Evolutionary conservation across 2,888 invertebrate genomes (phyloP).

Genomic region (Nasonovia ribisnigri): DNA sequence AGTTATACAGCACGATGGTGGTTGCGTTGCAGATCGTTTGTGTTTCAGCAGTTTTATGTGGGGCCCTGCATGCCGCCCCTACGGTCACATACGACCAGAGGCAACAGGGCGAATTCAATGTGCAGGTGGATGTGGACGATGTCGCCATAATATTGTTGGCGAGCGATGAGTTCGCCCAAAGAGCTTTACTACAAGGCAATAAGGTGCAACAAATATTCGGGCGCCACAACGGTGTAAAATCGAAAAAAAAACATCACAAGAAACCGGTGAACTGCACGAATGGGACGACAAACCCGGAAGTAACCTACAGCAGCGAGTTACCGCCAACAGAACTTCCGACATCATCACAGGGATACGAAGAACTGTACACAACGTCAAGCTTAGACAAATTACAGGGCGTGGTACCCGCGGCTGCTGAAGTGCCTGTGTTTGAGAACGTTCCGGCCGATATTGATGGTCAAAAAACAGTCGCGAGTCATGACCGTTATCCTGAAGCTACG

Average conservation of each 20-base stretch:
- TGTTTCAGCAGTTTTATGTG: constrained; percentile 4
- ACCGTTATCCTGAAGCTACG: background rate
- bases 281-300: background rate
- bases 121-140: constrained; percentile 79
- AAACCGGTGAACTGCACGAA: constrained; percentile 12
- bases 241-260: constrained; percentile 41
- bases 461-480: background rate
- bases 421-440: background rate
- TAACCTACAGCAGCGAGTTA: background rate
- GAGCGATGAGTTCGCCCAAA: constrained; percentile 71
- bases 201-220: constrained; percentile 3
- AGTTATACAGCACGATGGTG: constrained; percentile 23
- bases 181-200: background rate
- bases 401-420: background rate
- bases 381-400: background rate
- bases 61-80: constrained; percentile 43
- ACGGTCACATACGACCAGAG: constrained; percentile 77
- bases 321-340: background rate
- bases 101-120: constrained; percentile 84
- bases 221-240: background rate
- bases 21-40: constrained; percentile 36
- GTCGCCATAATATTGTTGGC: constrained; percentile 78
- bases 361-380: background rate
- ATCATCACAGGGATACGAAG: background rate
- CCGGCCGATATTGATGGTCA: too few relatives aligned